Evolutionary conservation across 2,113 vertebrate genomes (phyloP), one percentile per base, ranked within the genome.

Genomic region (Rhinogobius similis): DNA sequence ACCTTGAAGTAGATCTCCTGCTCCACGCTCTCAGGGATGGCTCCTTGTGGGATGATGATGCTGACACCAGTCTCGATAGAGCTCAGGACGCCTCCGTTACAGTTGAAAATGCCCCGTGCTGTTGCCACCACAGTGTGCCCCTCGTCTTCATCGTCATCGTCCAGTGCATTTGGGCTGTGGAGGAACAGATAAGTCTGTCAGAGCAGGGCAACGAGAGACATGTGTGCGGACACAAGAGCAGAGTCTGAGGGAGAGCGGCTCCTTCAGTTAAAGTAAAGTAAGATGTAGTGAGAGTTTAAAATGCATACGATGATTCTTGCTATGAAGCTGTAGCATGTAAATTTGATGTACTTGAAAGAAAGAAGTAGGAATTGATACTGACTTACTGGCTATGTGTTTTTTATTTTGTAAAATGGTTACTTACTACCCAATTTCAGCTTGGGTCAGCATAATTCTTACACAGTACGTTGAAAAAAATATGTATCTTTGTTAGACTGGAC

Each of bases 1-100:
- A 99, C 97, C 91, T 99, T 99, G 89, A 99, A 99, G 92, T 99
- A 99, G 84, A 99, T 98, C 91, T 99, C 98, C 89, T 99, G 97
- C 77, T 99, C 98, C 70, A 98, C 93, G 39, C 95, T 96, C 70
- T 99, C 96, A 0, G 97, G 96, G 82, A 99, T 98, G 88, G 97
- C 98, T 64, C 98, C 97, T 89, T 99, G 97, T 2, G 98, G 97
- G 87, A 99, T 99, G 85, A 99, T 98, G 86, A 99, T 98, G 88
- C 96, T 98, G 83, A 99, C 97, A 12, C 98, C 97, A 0, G 98
- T 99, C 91, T 99, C 97, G 27, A 99, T 96, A 75, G 98, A 99
- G 90, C 97, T 99, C 85, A 99, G 77, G 14, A 99, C 96, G 3
- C 98, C 97, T 26, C 98, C 97, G 21, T 99, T 98, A 88, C 95